These are phyloP conservation scores for Oxycera nigricornis DNA, from an alignment of 2,888 invertebrate genomes.

Conservation along the genomic window DNA sequence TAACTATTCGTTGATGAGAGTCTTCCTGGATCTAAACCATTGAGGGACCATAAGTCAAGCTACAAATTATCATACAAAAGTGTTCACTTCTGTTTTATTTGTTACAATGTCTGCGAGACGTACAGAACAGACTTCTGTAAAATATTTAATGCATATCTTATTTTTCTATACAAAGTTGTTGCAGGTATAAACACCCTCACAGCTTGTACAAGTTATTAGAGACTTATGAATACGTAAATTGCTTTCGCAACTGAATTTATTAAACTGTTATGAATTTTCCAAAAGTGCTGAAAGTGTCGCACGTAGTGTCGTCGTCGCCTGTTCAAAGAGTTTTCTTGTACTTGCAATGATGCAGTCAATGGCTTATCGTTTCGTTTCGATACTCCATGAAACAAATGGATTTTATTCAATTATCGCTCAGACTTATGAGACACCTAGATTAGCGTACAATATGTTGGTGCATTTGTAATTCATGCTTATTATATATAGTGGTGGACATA, in stretches of 20 bases:
- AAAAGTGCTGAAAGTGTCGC: neutral
- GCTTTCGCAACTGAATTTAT: constrained; percentile 1
- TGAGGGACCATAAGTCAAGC: too few species aligned
- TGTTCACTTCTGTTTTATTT: too few species aligned
- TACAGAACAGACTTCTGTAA: too few species aligned
- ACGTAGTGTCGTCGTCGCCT: neutral
- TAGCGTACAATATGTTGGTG: neutral
- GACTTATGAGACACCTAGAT: neutral
- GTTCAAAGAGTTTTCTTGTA: neutral
- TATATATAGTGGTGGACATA: too few species aligned
- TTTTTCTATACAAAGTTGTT: neutral
- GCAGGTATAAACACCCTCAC: neutral
- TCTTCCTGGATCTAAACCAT: too few species aligned
- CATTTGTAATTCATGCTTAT: neutral
- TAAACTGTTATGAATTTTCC: neutral
- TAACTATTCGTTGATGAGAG: too few species aligned
- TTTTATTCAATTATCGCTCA: neutral
- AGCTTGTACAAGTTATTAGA: constrained; percentile 7
- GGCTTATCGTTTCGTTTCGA: neutral
- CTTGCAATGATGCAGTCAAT: neutral
- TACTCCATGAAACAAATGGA: neutral
- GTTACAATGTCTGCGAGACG: too few species aligned
- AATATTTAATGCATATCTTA: constrained; percentile 14
- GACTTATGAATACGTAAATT: constrained; percentile 28
- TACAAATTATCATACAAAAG: too few species aligned